These are phyloP conservation scores for Epistrophella euchroma DNA, from an alignment of 2,888 invertebrate genomes.

Conservation along the genomic window DNA sequence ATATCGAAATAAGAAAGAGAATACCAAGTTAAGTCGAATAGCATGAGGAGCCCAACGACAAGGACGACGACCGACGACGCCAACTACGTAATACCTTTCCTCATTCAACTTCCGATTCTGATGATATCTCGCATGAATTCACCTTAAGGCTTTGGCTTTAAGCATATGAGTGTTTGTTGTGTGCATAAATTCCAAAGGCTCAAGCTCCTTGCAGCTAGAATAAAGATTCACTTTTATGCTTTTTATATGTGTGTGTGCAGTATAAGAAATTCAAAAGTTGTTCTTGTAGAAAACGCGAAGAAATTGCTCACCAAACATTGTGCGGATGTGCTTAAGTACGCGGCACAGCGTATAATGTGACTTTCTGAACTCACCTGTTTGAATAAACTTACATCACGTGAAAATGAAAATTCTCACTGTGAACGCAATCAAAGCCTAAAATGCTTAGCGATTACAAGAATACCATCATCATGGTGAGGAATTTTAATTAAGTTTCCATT, in stretches of 20 bases:
- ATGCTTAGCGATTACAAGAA: constrained; percentile 50
- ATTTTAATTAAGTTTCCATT: constrained; percentile 69
- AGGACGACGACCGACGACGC: no score
- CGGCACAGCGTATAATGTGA: constrained; percentile 46
- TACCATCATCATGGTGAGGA: constrained; percentile 32
- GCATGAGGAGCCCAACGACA: neutral
- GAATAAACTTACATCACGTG: constrained; percentile 42
- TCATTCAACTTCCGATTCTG: constrained; percentile 23
- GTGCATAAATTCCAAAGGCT: neutral
- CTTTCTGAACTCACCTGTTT: constrained; percentile 60
- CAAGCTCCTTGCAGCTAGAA: neutral
- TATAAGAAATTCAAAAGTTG: constrained; percentile 30
- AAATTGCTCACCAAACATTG: constrained; percentile 60
- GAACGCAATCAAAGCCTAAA: constrained; percentile 61
- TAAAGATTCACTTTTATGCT: constrained; percentile 19
- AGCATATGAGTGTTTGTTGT: neutral
- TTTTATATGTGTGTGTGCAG: neutral
- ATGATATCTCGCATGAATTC: constrained; percentile 22
- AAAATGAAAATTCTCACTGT: constrained; percentile 18
- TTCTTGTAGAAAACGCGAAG: constrained; percentile 29
- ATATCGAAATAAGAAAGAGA: constrained; percentile 45
- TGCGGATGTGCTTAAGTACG: constrained; percentile 55
- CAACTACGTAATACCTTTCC: neutral
- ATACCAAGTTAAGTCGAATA: constrained; percentile 23
- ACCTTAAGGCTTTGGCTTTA: neutral